Evolutionary conservation across 2,888 invertebrate genomes (phyloP), one percentile per base, ranked within the genome.

Genomic region (Scrobipalpa costella): DNA sequence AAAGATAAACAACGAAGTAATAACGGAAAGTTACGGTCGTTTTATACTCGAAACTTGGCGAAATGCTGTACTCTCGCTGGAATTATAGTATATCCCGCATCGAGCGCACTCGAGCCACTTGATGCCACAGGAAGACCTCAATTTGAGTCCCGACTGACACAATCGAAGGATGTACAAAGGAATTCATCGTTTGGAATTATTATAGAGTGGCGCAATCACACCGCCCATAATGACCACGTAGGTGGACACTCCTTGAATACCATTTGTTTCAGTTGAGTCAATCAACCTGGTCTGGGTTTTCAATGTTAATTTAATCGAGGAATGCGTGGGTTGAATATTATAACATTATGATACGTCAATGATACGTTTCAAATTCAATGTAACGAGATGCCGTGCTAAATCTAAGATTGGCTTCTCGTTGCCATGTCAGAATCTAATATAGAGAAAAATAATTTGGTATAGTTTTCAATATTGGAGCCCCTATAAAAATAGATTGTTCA

Each of bases 91-190:
- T 50, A 64, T 71, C 68, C 71, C 70, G 66, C 64, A 64, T 66
- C 65, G 67, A 68, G 63, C 57, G 34, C 69, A 65, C 68, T 70
- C 68, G 34, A 69, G 63, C 70, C 70, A 67, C 64, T 66, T 71
- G 71, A 75, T 74, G 62, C 66, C 68, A 75, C 84, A 84, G 86
- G 86, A 86, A 84, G 81, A 73, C 70, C 74, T 76, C 83, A 83
- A 84, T 86, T 83, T 79, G 75, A 75, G 68, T 72, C 75, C 70
- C 71, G 71, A 62, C 67, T 61, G 50, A 74, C 66, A 85, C 89
- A 88, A 88, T 88, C 86, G 83, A 85, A 88, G 89, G 89, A 89
- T 88, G 85, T 83, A 76, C 69, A 73, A 81, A 80, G 81, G 83
- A 85, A 84, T 84, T 84, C 81, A 83, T 86, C 80, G 76, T 79